A percentile compares a stretch with the other conserved stretches of the same genome.
These are phyloP conservation scores for Lasius platythorax DNA, from an alignment of 2,888 invertebrate species.

Conservation along the genomic window DNA sequence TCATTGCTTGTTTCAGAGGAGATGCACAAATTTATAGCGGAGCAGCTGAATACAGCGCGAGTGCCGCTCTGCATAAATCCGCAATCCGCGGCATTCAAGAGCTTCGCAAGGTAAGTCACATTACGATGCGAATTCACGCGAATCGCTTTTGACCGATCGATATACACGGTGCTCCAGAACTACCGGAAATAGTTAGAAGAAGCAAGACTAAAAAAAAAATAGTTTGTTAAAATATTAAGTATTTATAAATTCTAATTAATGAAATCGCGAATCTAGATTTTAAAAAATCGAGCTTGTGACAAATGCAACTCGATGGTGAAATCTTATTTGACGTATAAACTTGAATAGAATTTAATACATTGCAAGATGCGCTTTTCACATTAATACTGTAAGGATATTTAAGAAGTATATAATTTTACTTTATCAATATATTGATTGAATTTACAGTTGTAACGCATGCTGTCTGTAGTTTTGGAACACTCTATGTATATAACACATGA, in stretches of 20 bases:
- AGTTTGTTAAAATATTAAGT: neutral
- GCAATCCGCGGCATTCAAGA: constrained; percentile 99
- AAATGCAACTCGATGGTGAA: neutral
- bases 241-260: neutral
- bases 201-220: neutral
- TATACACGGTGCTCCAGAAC: constrained; percentile 15
- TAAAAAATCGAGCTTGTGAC: too few relatives aligned
- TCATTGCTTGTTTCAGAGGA: constrained; percentile 92
- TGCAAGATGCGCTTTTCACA: too few relatives aligned
- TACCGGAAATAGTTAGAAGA: neutral
- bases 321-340: neutral
- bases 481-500: constrained; percentile 1
- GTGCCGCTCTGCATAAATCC: constrained; percentile 99
- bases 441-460: neutral
- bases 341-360: neutral
- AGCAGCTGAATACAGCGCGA: constrained; percentile 97
- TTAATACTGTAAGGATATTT: neutral
- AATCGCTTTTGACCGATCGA: constrained; percentile 42
- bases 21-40: constrained; percentile 99
- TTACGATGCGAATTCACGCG: constrained; percentile 56
- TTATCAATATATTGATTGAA: neutral
- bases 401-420: neutral
- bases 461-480: constrained; percentile 25
- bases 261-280: neutral
- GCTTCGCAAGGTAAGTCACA: constrained; percentile 98